Percentiles rank a stretch among this genome's conserved stretches.
These are phyloP conservation scores for Hydropsyche tenuis DNA, from an alignment of 1,140 invertebrate species.

Conservation along the genomic window DNA sequence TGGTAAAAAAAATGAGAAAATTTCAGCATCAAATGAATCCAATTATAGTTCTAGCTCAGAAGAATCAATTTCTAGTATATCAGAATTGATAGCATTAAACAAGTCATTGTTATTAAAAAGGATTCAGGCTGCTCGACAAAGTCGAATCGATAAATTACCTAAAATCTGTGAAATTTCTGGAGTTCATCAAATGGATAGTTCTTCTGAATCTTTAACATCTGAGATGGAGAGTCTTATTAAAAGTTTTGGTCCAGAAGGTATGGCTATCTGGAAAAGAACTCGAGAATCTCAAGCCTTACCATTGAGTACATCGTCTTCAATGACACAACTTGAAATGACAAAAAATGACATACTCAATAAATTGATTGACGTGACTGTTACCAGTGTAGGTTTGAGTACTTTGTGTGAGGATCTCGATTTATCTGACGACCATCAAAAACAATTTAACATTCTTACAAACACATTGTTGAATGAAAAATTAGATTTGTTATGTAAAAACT, in stretches of 20 bases:
- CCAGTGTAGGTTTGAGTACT: background rate
- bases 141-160: background rate
- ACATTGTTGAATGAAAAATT: background rate
- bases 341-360: background rate
- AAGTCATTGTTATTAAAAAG: constrained; percentile 50
- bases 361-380: background rate
- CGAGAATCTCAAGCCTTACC: constrained; percentile 68
- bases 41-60: constrained; percentile 51
- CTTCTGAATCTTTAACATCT: background rate
- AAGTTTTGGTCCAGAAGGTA: constrained; percentile 67
- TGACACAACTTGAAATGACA: constrained; percentile 49
- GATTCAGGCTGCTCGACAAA: too few species aligned
- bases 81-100: constrained; percentile 57
- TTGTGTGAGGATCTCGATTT: background rate
- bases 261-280: constrained; percentile 71
- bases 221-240: constrained; percentile 66
- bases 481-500: background rate
- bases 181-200: background rate
- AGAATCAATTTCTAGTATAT: constrained; percentile 56
- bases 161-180: constrained; percentile 2
- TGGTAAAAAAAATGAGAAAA: too few species aligned
- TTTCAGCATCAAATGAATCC: too few species aligned
- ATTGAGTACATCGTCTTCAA: constrained; percentile 66
- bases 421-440: background rate
- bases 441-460: background rate